Conservation (phyloP, 2,113 vertebrate species). For the Acrocephalus kingi region DNA sequence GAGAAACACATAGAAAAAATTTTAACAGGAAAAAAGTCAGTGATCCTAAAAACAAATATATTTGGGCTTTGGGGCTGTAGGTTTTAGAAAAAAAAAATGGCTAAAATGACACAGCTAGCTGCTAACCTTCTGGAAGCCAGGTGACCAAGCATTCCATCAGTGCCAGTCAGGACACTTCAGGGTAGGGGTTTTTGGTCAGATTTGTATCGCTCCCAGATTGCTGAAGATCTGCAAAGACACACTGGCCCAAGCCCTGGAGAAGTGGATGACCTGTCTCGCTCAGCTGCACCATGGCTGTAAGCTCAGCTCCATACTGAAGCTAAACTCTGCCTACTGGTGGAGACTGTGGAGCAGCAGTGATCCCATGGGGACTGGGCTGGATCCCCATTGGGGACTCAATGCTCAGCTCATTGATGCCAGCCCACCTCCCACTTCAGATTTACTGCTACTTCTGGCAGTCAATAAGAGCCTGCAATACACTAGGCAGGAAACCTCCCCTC, state of each 20-base stretch:
- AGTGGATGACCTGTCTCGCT: accelerated
- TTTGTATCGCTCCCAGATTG: neutral
- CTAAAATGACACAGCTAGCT: neutral
- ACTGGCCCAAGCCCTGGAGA: neutral
- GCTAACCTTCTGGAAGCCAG: neutral
- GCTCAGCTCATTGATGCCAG: neutral
- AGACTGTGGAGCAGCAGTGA: neutral
- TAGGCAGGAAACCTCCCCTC: slow-evolving; percentile 52
- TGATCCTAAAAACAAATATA: neutral
- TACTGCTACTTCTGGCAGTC: slow-evolving; percentile 42
- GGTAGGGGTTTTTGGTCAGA: neutral
- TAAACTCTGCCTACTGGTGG: neutral
- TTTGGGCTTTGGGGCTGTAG: neutral
- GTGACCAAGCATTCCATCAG: accelerated
- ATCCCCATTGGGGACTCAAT: accelerated
- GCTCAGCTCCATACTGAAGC: neutral
- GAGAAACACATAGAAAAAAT: neutral
- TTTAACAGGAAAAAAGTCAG: neutral
- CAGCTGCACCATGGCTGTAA: neutral
- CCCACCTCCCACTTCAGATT: slow-evolving; percentile 33
- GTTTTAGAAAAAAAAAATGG: neutral
- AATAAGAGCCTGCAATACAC: slow-evolving; percentile 56
- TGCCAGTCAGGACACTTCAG: neutral
- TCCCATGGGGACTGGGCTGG: neutral
- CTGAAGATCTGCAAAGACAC: neutral